Base-by-base conservation (phyloP, 2,888 invertebrate species). In the Belgica antarctica region DNA sequence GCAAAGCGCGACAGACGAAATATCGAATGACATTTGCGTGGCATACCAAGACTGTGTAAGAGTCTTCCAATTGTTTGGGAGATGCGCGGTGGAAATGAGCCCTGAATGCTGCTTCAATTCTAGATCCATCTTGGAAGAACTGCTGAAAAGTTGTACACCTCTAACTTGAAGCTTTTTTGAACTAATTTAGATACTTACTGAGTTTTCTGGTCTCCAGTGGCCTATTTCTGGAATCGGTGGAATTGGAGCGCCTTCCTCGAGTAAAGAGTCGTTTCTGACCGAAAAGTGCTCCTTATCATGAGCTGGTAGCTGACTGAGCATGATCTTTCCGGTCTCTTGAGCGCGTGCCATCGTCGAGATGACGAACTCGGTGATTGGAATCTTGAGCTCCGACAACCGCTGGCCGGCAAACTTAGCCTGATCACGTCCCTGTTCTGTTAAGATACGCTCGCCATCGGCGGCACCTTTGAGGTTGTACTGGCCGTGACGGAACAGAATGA, bases 11-110 rank as follows among this genome's bases (percentile, higher is more conserved):
- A 84, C 94, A 94, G n/a, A 92, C 88, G 77, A 93, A 93, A 80
- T 94, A 98, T 57, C 96, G 84, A 75, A 99, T 99, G 22, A 99
- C 98, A 80, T 99, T 99, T 2, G 94, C 97, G 79, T 99, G 99
- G 74, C 98, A 98, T 1, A 99, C 96, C 70, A 98, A 82, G 47
- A 99, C 78, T 34, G 96, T 96, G 78, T 91, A 94, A 0, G 89
- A 86, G 78, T 96, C 95, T 52, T 88, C 82, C 1, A 85, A 83
- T 79, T 98, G 96, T 0, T 83, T 82, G 0, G 89, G 86, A 47
- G 87, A 84, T 1, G 98, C 97, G 63, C 99, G 85, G 79, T 97
- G 87, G 79, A 99, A 93, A 80, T 95, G 93, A 74, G 47, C 17
- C 2, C 96, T 83, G 81, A 96, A 99, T 0, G 91, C 99, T 1